These are phyloP conservation scores for Papilio gigon DNA, from an alignment of 2,888 invertebrate species.

Conservation along the genomic window DNA sequence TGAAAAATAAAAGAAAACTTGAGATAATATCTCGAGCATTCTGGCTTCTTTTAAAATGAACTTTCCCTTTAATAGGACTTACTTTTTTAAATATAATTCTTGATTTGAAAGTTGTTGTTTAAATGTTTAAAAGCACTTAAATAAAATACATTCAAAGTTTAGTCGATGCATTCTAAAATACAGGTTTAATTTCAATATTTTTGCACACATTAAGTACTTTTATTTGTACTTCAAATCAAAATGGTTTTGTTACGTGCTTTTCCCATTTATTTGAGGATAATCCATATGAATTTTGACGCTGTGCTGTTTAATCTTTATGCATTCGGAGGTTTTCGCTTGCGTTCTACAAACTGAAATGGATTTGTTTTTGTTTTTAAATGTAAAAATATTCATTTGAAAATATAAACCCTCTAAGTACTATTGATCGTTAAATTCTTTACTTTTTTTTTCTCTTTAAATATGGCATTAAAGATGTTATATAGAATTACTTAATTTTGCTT, in stretches of 20 bases:
- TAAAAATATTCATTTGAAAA: slow-evolving; percentile 8
- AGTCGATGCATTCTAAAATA: background rate
- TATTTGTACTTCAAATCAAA: slow-evolving; percentile 23
- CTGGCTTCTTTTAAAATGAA: slow-evolving; percentile 17
- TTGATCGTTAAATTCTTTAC: background rate
- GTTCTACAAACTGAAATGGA: background rate
- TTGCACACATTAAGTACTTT: slow-evolving; percentile 15
- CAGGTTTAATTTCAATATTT: slow-evolving; percentile 8
- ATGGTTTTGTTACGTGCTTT: slow-evolving; percentile 26
- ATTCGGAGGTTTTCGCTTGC: slow-evolving; percentile 20
- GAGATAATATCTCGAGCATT: slow-evolving; percentile 22
- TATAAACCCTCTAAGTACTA: background rate
- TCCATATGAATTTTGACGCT: slow-evolving; percentile 26
- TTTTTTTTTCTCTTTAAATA: too few relatives aligned
- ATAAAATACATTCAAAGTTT: background rate
- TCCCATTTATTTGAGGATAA: slow-evolving; percentile 24
- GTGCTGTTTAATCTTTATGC: slow-evolving; percentile 29
- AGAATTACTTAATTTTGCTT: too few relatives aligned
- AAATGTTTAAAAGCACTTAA: too few relatives aligned
- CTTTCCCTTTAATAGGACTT: slow-evolving; percentile 2
- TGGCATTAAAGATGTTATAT: too few relatives aligned
- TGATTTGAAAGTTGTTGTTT: background rate
- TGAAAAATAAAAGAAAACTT: slow-evolving; percentile 26
- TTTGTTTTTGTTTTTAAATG: slow-evolving; percentile 16
- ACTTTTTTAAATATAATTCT: background rate